Conservation (phyloP, 2,113 vertebrate species). For the Speoplatyrhinus poulsoni region DNA sequence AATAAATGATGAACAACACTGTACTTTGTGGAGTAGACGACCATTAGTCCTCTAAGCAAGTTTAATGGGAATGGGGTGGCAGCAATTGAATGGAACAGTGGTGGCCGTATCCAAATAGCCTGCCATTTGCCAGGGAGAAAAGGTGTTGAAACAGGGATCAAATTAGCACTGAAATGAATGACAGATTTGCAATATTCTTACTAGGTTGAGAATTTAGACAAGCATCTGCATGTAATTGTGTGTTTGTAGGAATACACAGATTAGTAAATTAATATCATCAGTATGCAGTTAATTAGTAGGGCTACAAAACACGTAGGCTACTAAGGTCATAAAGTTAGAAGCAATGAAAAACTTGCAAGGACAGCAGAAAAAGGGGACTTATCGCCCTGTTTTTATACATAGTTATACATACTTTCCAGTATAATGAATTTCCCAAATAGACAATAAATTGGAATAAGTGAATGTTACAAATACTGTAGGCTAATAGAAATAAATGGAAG, state of each 20-base stretch:
- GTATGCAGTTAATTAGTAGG: no score
- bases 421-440: constrained; percentile 15
- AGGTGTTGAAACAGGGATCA: constrained; percentile 22
- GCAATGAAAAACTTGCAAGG: neutral
- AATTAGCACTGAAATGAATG: no score
- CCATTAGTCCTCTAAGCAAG: constrained; percentile 9
- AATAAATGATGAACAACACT: constrained; percentile 25
- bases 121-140: constrained; percentile 24
- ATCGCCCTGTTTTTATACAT: constrained; percentile 30
- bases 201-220: no score
- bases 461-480: constrained; percentile 1
- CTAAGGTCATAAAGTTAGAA: neutral
- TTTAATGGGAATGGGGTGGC: constrained; percentile 10
- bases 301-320: neutral
- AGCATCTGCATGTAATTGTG: no score
- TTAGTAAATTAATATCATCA: no score
- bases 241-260: no score
- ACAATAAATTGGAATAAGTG: constrained; percentile 20
- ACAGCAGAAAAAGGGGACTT: neutral
- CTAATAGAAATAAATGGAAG: neutral
- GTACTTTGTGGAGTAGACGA: no score
- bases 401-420: neutral
- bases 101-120: neutral
- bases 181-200: no score
- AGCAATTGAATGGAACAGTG: no score